phyloP scores from a whole-genome alignment of 1,140 invertebrate species.

The Idris sp. region DNA sequence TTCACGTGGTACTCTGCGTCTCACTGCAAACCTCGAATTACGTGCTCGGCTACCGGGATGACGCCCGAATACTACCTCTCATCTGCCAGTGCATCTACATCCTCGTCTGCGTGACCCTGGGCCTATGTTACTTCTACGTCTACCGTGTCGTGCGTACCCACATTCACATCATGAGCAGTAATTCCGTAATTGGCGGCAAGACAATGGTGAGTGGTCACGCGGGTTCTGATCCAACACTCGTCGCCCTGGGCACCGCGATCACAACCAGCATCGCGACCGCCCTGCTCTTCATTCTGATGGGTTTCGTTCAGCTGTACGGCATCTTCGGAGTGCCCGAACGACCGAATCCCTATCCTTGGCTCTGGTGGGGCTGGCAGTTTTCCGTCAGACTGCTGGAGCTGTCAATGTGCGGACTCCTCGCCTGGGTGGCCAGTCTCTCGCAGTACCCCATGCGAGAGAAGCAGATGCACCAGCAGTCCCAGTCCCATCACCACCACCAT shows the following conservation, averaged over 20 bases:
- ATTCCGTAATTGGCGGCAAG: slow-evolving; percentile 57
- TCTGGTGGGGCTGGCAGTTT: slow-evolving; percentile 93
- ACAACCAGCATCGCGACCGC: slow-evolving; percentile 91
- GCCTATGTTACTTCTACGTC: slow-evolving; percentile 89
- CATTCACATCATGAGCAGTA: slow-evolving; percentile 65
- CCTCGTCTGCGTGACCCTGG: slow-evolving; percentile 86
- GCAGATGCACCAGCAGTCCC: slow-evolving; percentile 72
- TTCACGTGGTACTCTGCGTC: slow-evolving; percentile 88
- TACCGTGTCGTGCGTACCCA: slow-evolving; percentile 80
- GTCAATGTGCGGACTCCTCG: slow-evolving; percentile 87
- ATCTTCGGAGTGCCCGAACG: slow-evolving; percentile 84
- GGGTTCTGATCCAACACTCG: slow-evolving; percentile 73
- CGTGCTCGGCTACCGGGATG: slow-evolving; percentile 76
- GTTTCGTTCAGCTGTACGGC: slow-evolving; percentile 87
- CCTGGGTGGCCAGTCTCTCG: slow-evolving; percentile 87
- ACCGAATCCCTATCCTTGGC: slow-evolving; percentile 83
- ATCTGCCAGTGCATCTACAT: slow-evolving; percentile 91
- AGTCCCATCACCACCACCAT: slow-evolving; percentile 49
- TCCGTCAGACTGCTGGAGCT: slow-evolving; percentile 90
- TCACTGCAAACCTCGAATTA: slow-evolving; percentile 86
- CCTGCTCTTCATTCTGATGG: slow-evolving; percentile 88
- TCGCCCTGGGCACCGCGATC: slow-evolving; percentile 84
- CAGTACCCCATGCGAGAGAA: slow-evolving; percentile 78
- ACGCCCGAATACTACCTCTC: slow-evolving; percentile 82
- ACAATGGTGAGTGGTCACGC: slow-evolving; percentile 71